These are phyloP conservation scores for Zelostemma sp. DNA, from an alignment of 1,140 invertebrate genomes.

Conservation along the genomic window DNA sequence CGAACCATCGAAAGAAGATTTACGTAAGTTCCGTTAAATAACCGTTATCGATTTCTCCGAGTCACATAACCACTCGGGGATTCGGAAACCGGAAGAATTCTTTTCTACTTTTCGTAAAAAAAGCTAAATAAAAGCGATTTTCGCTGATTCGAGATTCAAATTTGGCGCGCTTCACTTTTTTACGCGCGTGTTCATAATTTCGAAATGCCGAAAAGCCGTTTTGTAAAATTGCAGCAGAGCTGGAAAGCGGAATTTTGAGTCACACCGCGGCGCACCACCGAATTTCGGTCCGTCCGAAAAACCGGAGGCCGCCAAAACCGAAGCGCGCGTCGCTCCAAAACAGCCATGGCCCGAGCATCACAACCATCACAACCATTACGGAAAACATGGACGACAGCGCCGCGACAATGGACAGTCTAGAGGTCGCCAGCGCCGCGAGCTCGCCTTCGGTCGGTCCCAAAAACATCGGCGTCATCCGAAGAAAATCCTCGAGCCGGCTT, in stretches of 20 bases:
- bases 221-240: constrained; percentile 52
- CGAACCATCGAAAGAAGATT: constrained; percentile 60
- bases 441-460: constrained; percentile 43
- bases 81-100: too few species aligned
- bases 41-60: too few species aligned
- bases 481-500: constrained; percentile 63
- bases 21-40: constrained; percentile 60
- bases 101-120: too few species aligned
- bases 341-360: constrained; percentile 26
- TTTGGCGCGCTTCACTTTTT: too few species aligned
- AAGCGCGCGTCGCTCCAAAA: constrained; percentile 44
- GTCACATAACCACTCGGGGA: too few species aligned
- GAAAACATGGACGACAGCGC: constrained; percentile 48
- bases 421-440: constrained; percentile 41
- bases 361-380: constrained; percentile 51
- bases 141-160: background rate
- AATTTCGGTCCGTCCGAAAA: constrained; percentile 66
- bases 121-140: too few species aligned
- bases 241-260: constrained; percentile 58
- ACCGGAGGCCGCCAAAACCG: constrained; percentile 60
- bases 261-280: constrained; percentile 67
- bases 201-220: too few species aligned
- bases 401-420: constrained; percentile 55
- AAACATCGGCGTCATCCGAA: constrained; percentile 44
- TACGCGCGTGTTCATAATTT: too few species aligned